Conservation (phyloP, 2,113 vertebrate genomes). For the Okapia johnstoni region DNA sequence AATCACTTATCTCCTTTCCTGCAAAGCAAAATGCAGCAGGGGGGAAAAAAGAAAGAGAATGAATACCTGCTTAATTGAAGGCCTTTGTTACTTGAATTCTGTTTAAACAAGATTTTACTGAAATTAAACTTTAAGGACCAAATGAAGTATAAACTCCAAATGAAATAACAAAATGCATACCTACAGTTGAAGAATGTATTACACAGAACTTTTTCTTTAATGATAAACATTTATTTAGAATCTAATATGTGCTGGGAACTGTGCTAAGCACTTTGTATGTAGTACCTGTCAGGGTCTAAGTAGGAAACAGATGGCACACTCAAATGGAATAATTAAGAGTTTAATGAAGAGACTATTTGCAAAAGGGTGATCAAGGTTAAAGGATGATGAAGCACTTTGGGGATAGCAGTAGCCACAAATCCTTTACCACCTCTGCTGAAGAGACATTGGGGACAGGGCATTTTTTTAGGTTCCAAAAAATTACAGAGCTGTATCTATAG, state of each 20-base stretch:
- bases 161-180: background rate
- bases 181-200: constrained; percentile 16
- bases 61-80: background rate
- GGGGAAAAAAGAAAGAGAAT: background rate
- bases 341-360: constrained; percentile 11
- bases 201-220: background rate
- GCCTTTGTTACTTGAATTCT: background rate
- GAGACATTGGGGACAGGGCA: background rate
- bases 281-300: background rate
- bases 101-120: background rate
- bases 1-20: background rate
- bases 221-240: constrained; percentile 29
- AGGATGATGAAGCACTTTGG: background rate
- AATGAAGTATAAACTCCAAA: constrained; percentile 38
- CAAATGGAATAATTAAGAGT: constrained; percentile 4
- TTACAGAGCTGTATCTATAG: background rate
- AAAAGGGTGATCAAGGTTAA: background rate
- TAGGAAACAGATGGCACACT: constrained; percentile 24
- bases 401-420: background rate
- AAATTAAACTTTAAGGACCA: constrained; percentile 1
- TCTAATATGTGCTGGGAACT: background rate
- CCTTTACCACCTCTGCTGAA: background rate
- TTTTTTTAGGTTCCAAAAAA: constrained; percentile 10
- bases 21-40: background rate
- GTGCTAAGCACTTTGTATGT: background rate